A percentile compares a stretch with the other conserved stretches of the same genome.
phyloP scores from a whole-genome alignment of 2,797 vertebrate species.

The Setipinna tenuifilis region DNA sequence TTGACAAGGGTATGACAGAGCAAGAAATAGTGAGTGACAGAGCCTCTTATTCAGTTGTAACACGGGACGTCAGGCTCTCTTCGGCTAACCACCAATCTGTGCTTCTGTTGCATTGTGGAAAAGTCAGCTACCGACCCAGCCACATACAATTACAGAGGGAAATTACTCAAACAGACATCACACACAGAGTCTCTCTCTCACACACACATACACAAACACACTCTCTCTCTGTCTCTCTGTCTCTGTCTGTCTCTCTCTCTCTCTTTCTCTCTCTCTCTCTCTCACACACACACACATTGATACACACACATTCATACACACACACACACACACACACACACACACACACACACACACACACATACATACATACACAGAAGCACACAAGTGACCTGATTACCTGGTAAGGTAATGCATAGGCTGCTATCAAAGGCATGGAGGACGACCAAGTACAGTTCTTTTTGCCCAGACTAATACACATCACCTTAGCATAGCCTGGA shows the following conservation, averaged over 20 bases:
- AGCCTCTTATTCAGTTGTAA: not conserved
- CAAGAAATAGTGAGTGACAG: not conserved
- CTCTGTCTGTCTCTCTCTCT: no score
- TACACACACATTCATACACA: not conserved
- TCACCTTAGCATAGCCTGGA: conserved; percentile 60
- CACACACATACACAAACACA: no score
- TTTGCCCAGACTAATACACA: conserved; percentile 66
- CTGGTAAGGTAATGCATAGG: conserved; percentile 36
- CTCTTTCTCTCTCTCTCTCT: no score
- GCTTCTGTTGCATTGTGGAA: not conserved
- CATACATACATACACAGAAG: conserved; percentile 3
- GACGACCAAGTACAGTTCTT: conserved; percentile 57
- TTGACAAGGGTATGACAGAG: no score
- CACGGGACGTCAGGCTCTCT: not conserved
- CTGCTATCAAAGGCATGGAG: conserved; percentile 42
- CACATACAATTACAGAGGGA: no score
- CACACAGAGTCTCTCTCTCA: no score
- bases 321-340: conserved; percentile 7
- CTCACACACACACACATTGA: no score
- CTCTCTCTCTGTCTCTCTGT: no score
- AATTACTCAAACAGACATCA: no score
- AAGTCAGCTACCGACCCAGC: no score
- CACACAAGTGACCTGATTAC: conserved; percentile 45
- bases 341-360: conserved; percentile 13
- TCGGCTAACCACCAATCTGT: not conserved